phyloP scores from a whole-genome alignment of 1,140 invertebrate species.

The Chironomus striatipennis region DNA sequence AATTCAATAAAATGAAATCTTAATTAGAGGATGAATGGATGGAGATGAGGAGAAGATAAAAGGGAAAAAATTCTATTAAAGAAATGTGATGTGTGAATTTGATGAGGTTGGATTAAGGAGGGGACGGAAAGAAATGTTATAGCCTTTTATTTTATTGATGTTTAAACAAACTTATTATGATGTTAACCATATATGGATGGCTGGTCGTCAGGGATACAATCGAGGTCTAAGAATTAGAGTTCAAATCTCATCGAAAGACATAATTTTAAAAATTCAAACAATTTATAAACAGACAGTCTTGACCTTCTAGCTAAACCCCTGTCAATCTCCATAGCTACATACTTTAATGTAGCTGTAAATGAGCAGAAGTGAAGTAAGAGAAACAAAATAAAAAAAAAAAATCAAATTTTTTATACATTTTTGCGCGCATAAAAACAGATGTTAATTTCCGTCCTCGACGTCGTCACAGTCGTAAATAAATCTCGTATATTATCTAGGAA shows the following conservation, averaged over 20 bases:
- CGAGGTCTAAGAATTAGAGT: too few species aligned
- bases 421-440: constrained; percentile 6
- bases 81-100: neutral
- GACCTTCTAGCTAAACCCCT: too few species aligned
- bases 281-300: too few species aligned
- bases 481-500: neutral
- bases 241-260: too few species aligned
- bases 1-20: constrained; percentile 14
- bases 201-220: too few species aligned
- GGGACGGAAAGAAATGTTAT: too few species aligned
- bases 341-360: neutral
- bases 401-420: neutral
- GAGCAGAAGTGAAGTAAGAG: neutral
- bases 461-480: constrained; percentile 7
- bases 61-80: neutral
- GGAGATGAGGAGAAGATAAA: too few species aligned
- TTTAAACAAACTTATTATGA: constrained; percentile 9
- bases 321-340: neutral
- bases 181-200: neutral
- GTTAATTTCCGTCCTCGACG: constrained; percentile 11
- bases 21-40: neutral
- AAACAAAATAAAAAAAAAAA: neutral
- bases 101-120: neutral
- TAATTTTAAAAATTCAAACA: too few species aligned
- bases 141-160: neutral